These are phyloP conservation scores for Phania funesta DNA, from an alignment of 2,888 invertebrate genomes.

Conservation along the genomic window DNA sequence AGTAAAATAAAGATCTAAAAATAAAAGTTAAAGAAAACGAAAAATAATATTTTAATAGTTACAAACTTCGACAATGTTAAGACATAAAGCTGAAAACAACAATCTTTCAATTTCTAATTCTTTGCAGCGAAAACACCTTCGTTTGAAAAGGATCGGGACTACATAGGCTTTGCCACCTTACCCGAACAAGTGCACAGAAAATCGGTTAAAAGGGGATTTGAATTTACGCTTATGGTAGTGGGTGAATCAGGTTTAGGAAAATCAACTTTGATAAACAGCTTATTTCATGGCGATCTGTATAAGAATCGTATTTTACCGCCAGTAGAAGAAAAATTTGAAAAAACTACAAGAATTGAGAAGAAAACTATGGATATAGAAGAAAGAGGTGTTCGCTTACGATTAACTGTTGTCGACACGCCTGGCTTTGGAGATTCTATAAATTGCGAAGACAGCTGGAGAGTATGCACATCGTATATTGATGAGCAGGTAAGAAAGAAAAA, in stretches of 20 bases:
- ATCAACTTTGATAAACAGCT: slow-evolving; percentile 95
- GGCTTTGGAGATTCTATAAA: slow-evolving; percentile 96
- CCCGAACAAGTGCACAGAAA: slow-evolving; percentile 98
- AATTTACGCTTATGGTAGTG: slow-evolving; percentile 97
- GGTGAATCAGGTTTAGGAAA: slow-evolving; percentile 97
- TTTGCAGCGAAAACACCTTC: slow-evolving; percentile 79
- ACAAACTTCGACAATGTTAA: no score
- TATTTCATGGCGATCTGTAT: slow-evolving; percentile 96
- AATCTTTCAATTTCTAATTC: neutral
- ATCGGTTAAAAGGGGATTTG: slow-evolving; percentile 97
- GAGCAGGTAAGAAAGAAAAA: slow-evolving; percentile 83
- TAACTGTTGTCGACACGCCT: slow-evolving; percentile 97
- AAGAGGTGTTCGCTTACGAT: slow-evolving; percentile 91
- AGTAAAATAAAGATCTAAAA: no score
- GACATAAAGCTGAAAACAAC: neutral
- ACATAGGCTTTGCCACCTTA: slow-evolving; percentile 96
- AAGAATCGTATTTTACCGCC: slow-evolving; percentile 87
- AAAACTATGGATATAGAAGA: slow-evolving; percentile 97
- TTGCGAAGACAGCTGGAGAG: slow-evolving; percentile 96
- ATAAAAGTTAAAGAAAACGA: no score
- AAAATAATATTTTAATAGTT: neutral
- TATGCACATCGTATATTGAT: slow-evolving; percentile 94
- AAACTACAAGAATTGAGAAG: slow-evolving; percentile 87
- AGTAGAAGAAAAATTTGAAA: slow-evolving; percentile 84
- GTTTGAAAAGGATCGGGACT: slow-evolving; percentile 85